Base-by-base conservation (phyloP, 2,113 vertebrate species). In the Elgaria multicarinata region DNA sequence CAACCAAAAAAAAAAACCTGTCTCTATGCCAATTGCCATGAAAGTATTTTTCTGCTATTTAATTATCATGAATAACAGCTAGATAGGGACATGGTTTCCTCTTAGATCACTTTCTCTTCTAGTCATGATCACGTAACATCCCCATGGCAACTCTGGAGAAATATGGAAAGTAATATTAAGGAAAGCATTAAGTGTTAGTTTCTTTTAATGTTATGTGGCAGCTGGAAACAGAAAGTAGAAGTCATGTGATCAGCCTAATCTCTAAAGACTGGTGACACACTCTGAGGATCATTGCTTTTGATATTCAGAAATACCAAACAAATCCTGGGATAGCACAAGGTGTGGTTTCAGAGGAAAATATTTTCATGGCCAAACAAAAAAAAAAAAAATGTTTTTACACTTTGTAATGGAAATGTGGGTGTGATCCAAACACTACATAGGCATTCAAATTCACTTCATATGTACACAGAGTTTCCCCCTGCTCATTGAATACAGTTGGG, bases 91-190 rank as follows among this genome's bases (percentile, higher is more conserved):
- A 85, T 67, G 74, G 62, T 78, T 89, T 66, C 81, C 44, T 89
- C 88, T 89, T 89, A 84, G 88, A 84, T 89, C 88, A 89, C 74
- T 85, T 89, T 89, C 81, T 67, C 46, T 89, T 55, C 58, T 74
- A 89, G 88, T 78, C 72, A 67, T 69, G 44, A 78, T 89, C 82
- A 89, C 72, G 67, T 89, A 84, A 69, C 58, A 69, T 89, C 72
- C 80, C 88, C 88, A 89, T 84, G 82, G 88, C 88, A 89, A 89
- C 82, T 85, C 26, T 77, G 62, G 44, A 85, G 82, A 85, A 89
- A 85, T 89, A 89, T 85, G 88, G 74, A 89, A 89, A 77, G 62
- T 77, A 84, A 85, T 89, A 85, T 89, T 89, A 84, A 83, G 74
- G 46, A 67, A 85, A 85, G 72, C 74, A 84, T 84, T 89, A 84